Evolutionary conservation across 2,888 invertebrate species (phyloP), one percentile per base, ranked within the genome.

Genomic region (Acleris sparsana): DNA sequence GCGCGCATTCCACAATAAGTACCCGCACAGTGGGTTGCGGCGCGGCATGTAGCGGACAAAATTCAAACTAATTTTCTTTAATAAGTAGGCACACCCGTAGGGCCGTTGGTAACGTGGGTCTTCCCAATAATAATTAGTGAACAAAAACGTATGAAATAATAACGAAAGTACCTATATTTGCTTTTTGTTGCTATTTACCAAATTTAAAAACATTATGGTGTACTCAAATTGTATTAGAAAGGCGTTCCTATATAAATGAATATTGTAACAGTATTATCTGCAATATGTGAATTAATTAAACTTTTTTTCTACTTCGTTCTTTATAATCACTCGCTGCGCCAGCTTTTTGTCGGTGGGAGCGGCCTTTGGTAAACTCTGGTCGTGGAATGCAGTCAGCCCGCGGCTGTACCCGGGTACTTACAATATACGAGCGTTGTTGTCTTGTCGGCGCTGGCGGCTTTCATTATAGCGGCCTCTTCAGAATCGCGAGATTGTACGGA

Each of bases 311-410:
- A 17, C 11, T 11, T 22, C 39, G 51, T 56, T 59, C 51, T 66
- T 62, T 63, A 53, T 64, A 55, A 59, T 44, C 51, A 62, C 63
- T 61, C 61, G 60, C 33, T 57, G 53, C 58, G 62, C 44, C 18
- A 46, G 46, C 49, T 66, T 63, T 62, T 65, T 69, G 62, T 64
- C 52, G 57, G 61, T 68, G 71, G 62, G 62, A 67, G 68, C 70
- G 71, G 70, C 72, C 72, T 75, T 78, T 74, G 71, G 74, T 73
- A 75, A 76, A 73, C 73, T 73, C 72, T 68, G 72, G 68, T 69
- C 65, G 69, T 73, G 81, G 80, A 81, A 81, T 81, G 80, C 75
- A 72, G 78, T 73, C 73, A 62, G 74, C 78, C 74, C 67, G 72
- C 72, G 73, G 75, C 76, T 73, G 74, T 73, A 68, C 67, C 72